Conservation (phyloP, 1,140 invertebrate genomes). For the Hyphantria cunea region DNA sequence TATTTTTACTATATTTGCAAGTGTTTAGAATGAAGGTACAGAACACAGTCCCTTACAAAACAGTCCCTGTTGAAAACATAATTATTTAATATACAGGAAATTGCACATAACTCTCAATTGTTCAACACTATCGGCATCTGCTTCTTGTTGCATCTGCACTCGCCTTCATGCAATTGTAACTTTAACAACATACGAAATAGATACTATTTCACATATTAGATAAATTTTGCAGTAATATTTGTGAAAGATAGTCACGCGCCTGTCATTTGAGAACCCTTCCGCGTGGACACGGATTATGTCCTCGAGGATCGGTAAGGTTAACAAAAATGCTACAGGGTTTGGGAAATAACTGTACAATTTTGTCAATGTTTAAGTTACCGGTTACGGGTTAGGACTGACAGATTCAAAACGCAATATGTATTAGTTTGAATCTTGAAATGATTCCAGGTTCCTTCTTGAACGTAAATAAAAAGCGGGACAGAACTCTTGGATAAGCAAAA, state of each 20-base stretch:
- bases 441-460: too few species aligned
- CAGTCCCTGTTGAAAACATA: constrained; percentile 3
- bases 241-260: constrained; percentile 50
- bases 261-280: constrained; percentile 67
- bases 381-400: constrained; percentile 3
- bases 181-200: neutral
- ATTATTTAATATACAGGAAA: constrained; percentile 38
- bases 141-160: constrained; percentile 35
- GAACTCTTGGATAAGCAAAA: too few species aligned
- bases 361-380: constrained; percentile 15
- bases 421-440: too few species aligned
- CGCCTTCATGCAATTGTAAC: neutral
- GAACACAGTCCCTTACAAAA: too few species aligned
- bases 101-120: constrained; percentile 45
- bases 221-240: constrained; percentile 41
- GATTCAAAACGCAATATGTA: neutral
- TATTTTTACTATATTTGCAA: too few species aligned
- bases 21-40: too few species aligned
- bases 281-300: constrained; percentile 51
- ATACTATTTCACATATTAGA: too few species aligned
- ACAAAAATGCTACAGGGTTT: constrained; percentile 33
- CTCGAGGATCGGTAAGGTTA: constrained; percentile 38
- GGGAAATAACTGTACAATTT: constrained; percentile 17
- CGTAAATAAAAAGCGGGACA: too few species aligned
- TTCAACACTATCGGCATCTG: constrained; percentile 42